Evolutionary conservation across 2,888 invertebrate genomes (phyloP), one percentile per base, ranked within the genome.

Genomic region (Synergus umbraculus): DNA sequence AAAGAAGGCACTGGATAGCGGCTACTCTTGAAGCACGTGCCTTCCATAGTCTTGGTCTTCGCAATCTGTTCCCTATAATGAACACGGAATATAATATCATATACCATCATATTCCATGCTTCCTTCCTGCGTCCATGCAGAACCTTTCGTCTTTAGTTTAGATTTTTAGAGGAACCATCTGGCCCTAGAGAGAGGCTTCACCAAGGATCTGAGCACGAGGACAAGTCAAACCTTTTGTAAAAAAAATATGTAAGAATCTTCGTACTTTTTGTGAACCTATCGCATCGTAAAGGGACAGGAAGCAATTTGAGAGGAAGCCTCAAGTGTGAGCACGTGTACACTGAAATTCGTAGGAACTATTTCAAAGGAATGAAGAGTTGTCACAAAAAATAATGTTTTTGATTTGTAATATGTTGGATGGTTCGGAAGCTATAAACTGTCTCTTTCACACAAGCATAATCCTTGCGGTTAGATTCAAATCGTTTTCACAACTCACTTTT

Each of bases 1-100:
- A 82, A 77, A 77, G 78, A 67, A 80, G 82, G 79, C 81, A 79
- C 80, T 80, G 78, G 60, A 60, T 60, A 60, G 60, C 22, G 60
- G 60, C 60, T 54, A 60, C 60, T 60, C 22, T 18, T 18, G 43
- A 41, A 43, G 67, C 44, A 67, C 67, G 67, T 67, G 67, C 22
- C 67, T 46, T 22, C 60, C 60, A 60, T 22, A 22, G 22, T 60
- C 60, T 60, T 54, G n/a, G 49, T 22, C 60, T 22, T 60, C 22
- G 60, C 22, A 60, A 60, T 60, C 7, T 67, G 46, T 44, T 44
- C 46, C 44, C 18, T 18, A 43, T 43, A n/a, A 12, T 43, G 41
- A 46, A 22, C 44, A 46, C 1, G 44, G 18, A 67, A 67, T 13
- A 67, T 67, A 67, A 46, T 44, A 67, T 44, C 43, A 18, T 67